Evolutionary conservation across 2,888 invertebrate genomes (phyloP).

Genomic region (Serripes groenlandicus): DNA sequence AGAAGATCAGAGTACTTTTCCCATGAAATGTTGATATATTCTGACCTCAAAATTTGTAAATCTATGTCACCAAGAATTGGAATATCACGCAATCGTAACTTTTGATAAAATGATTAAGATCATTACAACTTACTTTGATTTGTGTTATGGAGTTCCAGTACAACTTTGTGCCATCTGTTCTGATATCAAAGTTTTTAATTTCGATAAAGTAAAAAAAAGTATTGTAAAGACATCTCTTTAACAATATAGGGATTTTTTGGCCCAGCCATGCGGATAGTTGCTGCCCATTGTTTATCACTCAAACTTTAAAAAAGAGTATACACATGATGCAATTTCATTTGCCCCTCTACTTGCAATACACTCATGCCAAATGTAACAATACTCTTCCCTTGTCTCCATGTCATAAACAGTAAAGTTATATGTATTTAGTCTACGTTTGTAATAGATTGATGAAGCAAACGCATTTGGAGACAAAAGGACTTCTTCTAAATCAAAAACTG

Average conservation of each 20-base stretch:
- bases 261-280: slow-evolving; percentile 11
- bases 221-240: slow-evolving; percentile 20
- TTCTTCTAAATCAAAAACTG: slow-evolving; percentile 50
- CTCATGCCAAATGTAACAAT: slow-evolving; percentile 49
- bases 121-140: too few relatives aligned
- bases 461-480: slow-evolving; percentile 39
- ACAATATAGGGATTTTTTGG: slow-evolving; percentile 23
- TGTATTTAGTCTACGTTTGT: slow-evolving; percentile 49
- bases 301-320: slow-evolving; percentile 20
- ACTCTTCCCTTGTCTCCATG: slow-evolving; percentile 27
- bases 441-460: slow-evolving; percentile 39
- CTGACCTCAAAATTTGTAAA: too few relatives aligned
- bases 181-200: too few relatives aligned
- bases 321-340: slow-evolving; percentile 51
- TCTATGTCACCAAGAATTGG: too few relatives aligned
- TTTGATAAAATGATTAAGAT: too few relatives aligned
- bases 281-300: slow-evolving; percentile 24
- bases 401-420: slow-evolving; percentile 55
- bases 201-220: slow-evolving; percentile 35
- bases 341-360: slow-evolving; percentile 33
- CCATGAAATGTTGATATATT: too few relatives aligned
- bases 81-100: too few relatives aligned
- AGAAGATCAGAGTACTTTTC: too few relatives aligned
- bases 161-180: too few relatives aligned
- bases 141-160: too few relatives aligned